Conservation (phyloP, 2,888 invertebrate genomes). For the Mythimna vitellina region DNA sequence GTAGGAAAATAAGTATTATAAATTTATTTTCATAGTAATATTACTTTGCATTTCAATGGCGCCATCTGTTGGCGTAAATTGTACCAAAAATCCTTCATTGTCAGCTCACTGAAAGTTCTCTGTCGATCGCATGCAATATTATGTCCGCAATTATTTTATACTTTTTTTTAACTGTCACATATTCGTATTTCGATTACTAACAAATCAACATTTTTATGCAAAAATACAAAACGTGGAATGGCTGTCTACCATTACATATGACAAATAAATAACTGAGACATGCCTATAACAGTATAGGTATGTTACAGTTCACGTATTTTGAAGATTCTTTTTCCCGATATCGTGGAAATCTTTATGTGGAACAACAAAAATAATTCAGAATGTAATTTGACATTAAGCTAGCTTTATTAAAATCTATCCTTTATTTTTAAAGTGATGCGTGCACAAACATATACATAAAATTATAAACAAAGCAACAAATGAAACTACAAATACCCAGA, state of each 20-base stretch:
- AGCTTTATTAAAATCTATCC: conserved; percentile 26
- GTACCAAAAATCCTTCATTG: no score
- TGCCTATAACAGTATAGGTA: background rate
- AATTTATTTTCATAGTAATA: no score
- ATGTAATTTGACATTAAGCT: background rate
- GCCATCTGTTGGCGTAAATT: no score
- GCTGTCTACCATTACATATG: no score
- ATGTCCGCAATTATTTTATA: no score
- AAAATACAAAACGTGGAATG: background rate
- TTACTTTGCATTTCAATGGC: no score
- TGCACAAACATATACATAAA: conserved; percentile 42
- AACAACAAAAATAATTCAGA: background rate
- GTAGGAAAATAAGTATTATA: no score
- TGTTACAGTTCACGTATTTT: background rate
- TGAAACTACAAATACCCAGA: conserved; percentile 45
- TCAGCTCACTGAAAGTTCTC: background rate
- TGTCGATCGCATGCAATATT: background rate
- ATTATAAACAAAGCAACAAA: conserved; percentile 29
- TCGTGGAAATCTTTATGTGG: background rate
- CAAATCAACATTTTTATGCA: background rate
- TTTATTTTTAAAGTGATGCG: conserved; percentile 46
- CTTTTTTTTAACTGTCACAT: no score
- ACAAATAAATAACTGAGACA: background rate
- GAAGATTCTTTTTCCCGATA: background rate
- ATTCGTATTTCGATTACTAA: no score